phyloP scores from a whole-genome alignment of 1,140 invertebrate genomes.

The Drosophila rhopaloa region DNA sequence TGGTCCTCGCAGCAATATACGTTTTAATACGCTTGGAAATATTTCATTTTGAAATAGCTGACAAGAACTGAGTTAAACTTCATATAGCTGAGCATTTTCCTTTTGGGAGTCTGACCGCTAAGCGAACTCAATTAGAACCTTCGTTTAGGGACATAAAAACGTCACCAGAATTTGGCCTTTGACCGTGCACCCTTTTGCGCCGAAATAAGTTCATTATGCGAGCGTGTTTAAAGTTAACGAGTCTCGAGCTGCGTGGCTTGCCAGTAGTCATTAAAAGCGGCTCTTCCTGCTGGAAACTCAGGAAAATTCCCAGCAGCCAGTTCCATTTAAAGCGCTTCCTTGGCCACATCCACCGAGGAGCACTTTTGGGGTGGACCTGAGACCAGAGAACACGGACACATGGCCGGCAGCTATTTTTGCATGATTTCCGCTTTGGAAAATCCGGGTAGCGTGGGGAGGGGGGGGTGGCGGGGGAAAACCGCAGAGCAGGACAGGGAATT shows the following conservation, averaged over 20 bases:
- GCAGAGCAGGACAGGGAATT: constrained; percentile 22
- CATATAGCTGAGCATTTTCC: background rate
- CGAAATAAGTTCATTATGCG: constrained; percentile 80
- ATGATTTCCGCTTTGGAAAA: constrained; percentile 72
- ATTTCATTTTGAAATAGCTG: background rate
- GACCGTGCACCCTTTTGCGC: constrained; percentile 15
- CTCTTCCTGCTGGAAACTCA: constrained; percentile 46
- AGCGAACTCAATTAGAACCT: constrained; percentile 37
- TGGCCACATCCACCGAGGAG: constrained; percentile 60
- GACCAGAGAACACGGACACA: constrained; percentile 6
- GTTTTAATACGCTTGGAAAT: background rate
- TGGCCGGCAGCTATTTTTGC: constrained; percentile 80
- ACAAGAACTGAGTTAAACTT: background rate
- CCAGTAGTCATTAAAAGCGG: constrained; percentile 70
- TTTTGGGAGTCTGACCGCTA: background rate
- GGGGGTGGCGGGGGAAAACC: constrained; percentile 36
- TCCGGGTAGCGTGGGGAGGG: constrained; percentile 1
- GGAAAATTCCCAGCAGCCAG: constrained; percentile 55
- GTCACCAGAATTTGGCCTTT: constrained; percentile 15
- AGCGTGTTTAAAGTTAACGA: constrained; percentile 72
- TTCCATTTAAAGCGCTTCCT: constrained; percentile 21
- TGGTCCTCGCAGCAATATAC: no score
- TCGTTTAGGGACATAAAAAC: constrained; percentile 13
- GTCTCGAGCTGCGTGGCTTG: constrained; percentile 33
- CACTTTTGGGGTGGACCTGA: constrained; percentile 38